Base-by-base conservation (phyloP, 1,140 invertebrate genomes). In the Anastatus disparis region DNA sequence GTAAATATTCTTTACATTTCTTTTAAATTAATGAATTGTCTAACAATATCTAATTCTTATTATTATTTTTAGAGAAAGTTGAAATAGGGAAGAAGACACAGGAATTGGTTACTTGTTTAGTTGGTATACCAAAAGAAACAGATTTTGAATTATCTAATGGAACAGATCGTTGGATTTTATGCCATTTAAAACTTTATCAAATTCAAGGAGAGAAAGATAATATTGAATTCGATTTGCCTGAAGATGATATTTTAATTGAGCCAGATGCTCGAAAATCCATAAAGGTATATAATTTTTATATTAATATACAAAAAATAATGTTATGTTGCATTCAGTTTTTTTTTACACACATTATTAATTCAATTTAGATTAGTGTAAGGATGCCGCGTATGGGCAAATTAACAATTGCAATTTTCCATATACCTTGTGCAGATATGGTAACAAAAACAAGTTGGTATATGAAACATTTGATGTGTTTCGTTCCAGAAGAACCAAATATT, bases 391-490 rank as follows among this genome's bases (percentile, higher is more conserved):
- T 79, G 44, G 72, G 76, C 29, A 79, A 82, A 59, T 77, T 82
- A 50, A 74, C 83, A 48, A 77, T 84, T 27, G 76, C 77, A 26
- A 71, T 70, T 20, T 68, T 85, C 29, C 73, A 77, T 17, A 74
- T 84, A 42, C 72, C 70, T 61, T 76, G 80, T 29, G 73, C 68
- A 0, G 84, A 86, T 65, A 83, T 85, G 81, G 78, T 84, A 42
- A 81, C 80, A 3, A 75, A 75, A 46, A 78, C 76, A 31, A 77
- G 74, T 53, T 83, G 77, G 77, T 74, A 62, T 15, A 77, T 82
- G 24, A 79, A 79, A n/a, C 82, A 84, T 42, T 74, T 81, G 40
- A 81, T 86, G 67, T 85, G 80, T 61, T 81, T 85, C 53, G 78
- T 83, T 40, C 78, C 83, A 0, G 82, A 82, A 73, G 77, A 84